These are phyloP conservation scores for Ochlodes sylvanus DNA, from an alignment of 2,888 invertebrate genomes.

Conservation along the genomic window DNA sequence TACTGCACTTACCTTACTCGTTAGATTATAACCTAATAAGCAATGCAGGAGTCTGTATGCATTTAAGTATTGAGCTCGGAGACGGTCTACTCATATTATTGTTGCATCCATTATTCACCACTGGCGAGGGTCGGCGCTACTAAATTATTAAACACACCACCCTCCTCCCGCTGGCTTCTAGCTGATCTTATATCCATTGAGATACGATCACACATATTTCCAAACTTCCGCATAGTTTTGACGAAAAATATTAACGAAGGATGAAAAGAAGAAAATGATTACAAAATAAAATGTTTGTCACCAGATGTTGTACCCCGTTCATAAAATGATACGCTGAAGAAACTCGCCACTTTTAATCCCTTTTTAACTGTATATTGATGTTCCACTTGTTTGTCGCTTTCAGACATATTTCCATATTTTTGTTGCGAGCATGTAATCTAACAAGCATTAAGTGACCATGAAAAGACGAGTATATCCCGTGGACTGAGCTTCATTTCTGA, in stretches of 20 bases:
- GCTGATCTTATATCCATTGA: constrained; percentile 34
- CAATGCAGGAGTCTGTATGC: constrained; percentile 39
- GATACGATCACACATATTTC: constrained; percentile 13
- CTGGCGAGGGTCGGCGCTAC: constrained; percentile 69
- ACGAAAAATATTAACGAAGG: neutral
- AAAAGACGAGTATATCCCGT: too few relatives aligned
- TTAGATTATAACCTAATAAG: constrained; percentile 16
- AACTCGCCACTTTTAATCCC: constrained; percentile 3
- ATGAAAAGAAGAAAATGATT: constrained; percentile 14
- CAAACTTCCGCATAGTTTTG: constrained; percentile 5
- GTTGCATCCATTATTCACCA: constrained; percentile 80
- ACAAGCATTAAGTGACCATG: too few relatives aligned
- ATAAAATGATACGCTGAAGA: constrained; percentile 9
- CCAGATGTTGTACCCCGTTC: neutral
- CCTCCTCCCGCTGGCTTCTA: constrained; percentile 56
- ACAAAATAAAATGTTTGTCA: constrained; percentile 22
- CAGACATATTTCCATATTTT: constrained; percentile 15
- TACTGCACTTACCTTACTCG: neutral
- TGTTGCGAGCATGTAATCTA: neutral
- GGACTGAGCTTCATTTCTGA: too few relatives aligned
- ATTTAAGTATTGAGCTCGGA: constrained; percentile 63
- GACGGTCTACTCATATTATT: constrained; percentile 73
- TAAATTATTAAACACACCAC: constrained; percentile 82
- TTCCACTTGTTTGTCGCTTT: constrained; percentile 3
- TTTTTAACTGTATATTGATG: neutral